These are phyloP conservation scores for Catocala sponsa DNA, from an alignment of 2,888 invertebrate genomes.

Conservation along the genomic window DNA sequence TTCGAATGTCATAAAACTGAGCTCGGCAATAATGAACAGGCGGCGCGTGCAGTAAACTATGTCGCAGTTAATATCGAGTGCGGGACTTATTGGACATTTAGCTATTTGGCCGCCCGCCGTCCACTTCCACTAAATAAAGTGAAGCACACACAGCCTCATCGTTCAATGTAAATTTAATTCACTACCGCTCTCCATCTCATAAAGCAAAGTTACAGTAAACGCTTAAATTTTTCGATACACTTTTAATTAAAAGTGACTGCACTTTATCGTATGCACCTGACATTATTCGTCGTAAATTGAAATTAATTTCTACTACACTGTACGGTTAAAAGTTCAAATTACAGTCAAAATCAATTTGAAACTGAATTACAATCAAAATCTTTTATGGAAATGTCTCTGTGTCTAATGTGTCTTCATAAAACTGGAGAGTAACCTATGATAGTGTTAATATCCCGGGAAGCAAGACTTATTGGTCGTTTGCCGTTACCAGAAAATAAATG, in stretches of 20 bases:
- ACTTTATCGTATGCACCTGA: too few species aligned
- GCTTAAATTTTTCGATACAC: background rate
- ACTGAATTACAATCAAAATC: constrained; percentile 55
- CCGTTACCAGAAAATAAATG: constrained; percentile 82
- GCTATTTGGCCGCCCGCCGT: constrained; percentile 65
- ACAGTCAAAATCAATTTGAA: constrained; percentile 45
- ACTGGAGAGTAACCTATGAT: constrained; percentile 85
- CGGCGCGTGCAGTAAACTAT: constrained; percentile 81
- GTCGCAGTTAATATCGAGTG: constrained; percentile 80
- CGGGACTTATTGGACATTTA: constrained; percentile 80
- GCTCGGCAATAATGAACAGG: constrained; percentile 81
- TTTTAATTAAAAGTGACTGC: too few species aligned
- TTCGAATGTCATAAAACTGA: constrained; percentile 82
- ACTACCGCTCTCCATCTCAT: background rate
- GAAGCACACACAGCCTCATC: constrained; percentile 40
- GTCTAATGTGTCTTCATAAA: constrained; percentile 86
- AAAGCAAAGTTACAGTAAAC: background rate
- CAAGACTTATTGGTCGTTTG: constrained; percentile 87
- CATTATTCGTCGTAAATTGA: constrained; percentile 2
- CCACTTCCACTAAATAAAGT: constrained; percentile 59
- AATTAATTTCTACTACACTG: constrained; percentile 6
- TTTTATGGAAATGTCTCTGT: constrained; percentile 77
- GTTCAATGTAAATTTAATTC: constrained; percentile 54
- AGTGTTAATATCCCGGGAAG: constrained; percentile 87
- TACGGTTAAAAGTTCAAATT: constrained; percentile 25